A percentile compares a stretch with the other conserved stretches of the same genome.
Evolutionary conservation across 2,113 vertebrate genomes (phyloP).

Genomic region (Trichomycterus rosablanca): DNA sequence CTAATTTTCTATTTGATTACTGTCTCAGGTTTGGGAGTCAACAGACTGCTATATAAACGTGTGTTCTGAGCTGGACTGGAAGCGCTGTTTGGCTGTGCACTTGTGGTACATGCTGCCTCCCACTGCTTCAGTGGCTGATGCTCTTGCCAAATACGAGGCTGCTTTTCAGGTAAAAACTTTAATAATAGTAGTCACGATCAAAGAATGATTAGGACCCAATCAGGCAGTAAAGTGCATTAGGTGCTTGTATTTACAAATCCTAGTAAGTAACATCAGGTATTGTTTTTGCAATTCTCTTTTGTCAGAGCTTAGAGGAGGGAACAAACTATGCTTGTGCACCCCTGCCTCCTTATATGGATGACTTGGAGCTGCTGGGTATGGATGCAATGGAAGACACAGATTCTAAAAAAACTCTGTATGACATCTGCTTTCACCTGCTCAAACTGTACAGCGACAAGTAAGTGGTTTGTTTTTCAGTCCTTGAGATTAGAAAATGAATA

Average conservation of each 20-base stretch:
- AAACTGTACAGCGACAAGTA: conserved; percentile 95
- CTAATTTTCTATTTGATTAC: too few relatives aligned
- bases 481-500: too few relatives aligned
- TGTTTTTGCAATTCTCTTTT: too few relatives aligned
- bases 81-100: conserved; percentile 83
- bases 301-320: conserved; percentile 69
- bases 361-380: conserved; percentile 38
- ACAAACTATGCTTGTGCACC: conserved; percentile 82
- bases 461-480: too few relatives aligned
- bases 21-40: conserved; percentile 83
- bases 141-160: conserved; percentile 78
- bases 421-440: conserved; percentile 90
- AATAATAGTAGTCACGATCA: background rate
- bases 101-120: conserved; percentile 95
- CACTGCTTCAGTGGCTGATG: conserved; percentile 81
- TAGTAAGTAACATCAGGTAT: too few relatives aligned
- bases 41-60: conserved; percentile 78
- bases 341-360: conserved; percentile 82
- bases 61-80: conserved; percentile 88
- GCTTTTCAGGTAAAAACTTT: conserved; percentile 79
- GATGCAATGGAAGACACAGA: conserved; percentile 59
- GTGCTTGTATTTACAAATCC: too few relatives aligned
- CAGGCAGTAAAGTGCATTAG: background rate
- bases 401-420: conserved; percentile 66
- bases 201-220: background rate